Percentiles rank a stretch among this genome's conserved stretches.
Evolutionary conservation across 2,888 invertebrate genomes (phyloP).

Genomic region (Caenorhabditis drosophilae): DNA sequence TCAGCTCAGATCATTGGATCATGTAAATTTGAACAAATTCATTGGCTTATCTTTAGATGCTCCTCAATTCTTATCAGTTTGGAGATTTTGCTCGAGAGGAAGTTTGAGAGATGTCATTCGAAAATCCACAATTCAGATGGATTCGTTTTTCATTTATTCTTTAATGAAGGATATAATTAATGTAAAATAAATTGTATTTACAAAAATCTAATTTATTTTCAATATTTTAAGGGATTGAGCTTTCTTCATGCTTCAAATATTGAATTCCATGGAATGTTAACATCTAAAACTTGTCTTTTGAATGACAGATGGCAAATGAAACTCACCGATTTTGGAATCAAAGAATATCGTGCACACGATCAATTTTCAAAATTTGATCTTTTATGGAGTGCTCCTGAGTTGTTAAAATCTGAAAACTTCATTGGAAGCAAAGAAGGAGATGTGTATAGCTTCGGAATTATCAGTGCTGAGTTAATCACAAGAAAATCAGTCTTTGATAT

Average conservation of each 20-base stretch:
- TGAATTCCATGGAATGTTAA: conserved; percentile 43
- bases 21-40: conserved; percentile 58
- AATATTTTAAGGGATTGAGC: conserved; percentile 27
- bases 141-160: conserved; percentile 57
- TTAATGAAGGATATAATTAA: conserved; percentile 50
- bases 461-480: conserved; percentile 51
- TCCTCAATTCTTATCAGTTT: conserved; percentile 53
- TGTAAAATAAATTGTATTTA: conserved; percentile 12
- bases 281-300: conserved; percentile 53
- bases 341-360: conserved; percentile 6
- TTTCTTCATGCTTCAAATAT: conserved; percentile 32
- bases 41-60: conserved; percentile 60
- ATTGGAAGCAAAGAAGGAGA: conserved; percentile 23
- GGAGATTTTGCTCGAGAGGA: conserved; percentile 60
- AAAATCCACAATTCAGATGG: conserved; percentile 51
- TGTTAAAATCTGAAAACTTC: conserved; percentile 27
- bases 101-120: conserved; percentile 50
- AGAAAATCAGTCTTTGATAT: conserved; percentile 41
- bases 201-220: background rate
- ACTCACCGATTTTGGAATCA: conserved; percentile 55
- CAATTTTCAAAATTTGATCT: conserved; percentile 7
- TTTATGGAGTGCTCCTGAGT: conserved; percentile 47
- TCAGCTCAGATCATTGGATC: conserved; percentile 49
- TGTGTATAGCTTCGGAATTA: conserved; percentile 50
- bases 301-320: conserved; percentile 63